Percentiles rank a stretch among this genome's conserved stretches.
Conservation (phyloP, 2,888 invertebrate genomes). For the Aspidiotus rigidus region DNA sequence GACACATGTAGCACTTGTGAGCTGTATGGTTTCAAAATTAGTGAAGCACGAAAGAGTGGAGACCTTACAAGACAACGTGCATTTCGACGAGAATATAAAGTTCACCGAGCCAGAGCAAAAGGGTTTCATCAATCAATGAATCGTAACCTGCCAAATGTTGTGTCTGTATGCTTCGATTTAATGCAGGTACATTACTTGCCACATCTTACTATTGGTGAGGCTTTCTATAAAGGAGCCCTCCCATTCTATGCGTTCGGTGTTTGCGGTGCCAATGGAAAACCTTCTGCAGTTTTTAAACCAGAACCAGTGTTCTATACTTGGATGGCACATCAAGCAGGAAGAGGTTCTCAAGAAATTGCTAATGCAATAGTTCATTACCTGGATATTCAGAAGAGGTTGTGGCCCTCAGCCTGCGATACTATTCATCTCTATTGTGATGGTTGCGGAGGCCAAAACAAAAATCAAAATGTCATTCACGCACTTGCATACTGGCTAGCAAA, state of each 20-base stretch:
- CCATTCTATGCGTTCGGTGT: not conserved
- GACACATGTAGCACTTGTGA: conserved; percentile 1
- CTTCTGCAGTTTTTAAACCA: not conserved
- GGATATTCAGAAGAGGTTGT: not conserved
- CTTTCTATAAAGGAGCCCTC: not conserved
- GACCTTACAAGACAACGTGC: not conserved
- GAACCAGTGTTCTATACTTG: conserved; percentile 2
- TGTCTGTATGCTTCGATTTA: conserved; percentile 3
- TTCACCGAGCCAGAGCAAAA: not conserved
- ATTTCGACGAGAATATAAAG: not conserved
- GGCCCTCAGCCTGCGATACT: not conserved
- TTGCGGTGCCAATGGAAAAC: not conserved
- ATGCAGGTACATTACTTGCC: conserved; percentile 10
- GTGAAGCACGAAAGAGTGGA: not conserved
- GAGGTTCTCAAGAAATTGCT: not conserved
- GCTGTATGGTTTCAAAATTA: not conserved
- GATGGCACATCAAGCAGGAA: not conserved
- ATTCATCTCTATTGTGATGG: not conserved
- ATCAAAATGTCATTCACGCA: not conserved
- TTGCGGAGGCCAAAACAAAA: not conserved
- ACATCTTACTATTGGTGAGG: not conserved
- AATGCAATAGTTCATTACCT: not conserved
- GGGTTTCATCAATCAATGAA: not conserved
- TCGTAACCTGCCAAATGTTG: not conserved
- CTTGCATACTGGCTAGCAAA: not conserved